A percentile compares a stretch with the other conserved stretches of the same genome.
Evolutionary conservation across 2,888 invertebrate genomes (phyloP).

Genomic region (Deilephila porcellus): DNA sequence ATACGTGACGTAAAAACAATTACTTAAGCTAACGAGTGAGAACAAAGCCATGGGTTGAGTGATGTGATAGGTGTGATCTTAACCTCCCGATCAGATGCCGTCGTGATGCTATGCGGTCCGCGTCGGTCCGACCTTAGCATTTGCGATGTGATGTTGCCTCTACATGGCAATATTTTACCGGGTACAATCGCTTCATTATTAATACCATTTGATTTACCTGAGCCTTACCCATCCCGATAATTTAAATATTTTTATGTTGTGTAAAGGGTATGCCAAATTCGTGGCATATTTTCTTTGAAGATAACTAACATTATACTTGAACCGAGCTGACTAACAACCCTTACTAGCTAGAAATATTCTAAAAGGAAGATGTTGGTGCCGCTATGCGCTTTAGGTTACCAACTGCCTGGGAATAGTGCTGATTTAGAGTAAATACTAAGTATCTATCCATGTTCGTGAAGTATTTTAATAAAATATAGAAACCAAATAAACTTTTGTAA

Average conservation of each 20-base stretch:
- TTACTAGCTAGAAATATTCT: no score
- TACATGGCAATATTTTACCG: constrained; percentile 35
- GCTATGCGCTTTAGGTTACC: no score
- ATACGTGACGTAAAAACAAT: constrained; percentile 15
- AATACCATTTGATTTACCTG: constrained; percentile 44
- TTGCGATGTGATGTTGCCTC: constrained; percentile 44
- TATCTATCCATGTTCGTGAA: no score
- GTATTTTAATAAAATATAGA: no score
- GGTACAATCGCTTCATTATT: constrained; percentile 47
- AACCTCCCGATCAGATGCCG: constrained; percentile 46
- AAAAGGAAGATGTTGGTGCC: no score
- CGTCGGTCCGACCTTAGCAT: constrained; percentile 69
- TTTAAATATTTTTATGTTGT: not conserved
- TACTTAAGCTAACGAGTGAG: not conserved
- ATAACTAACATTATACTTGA: no score
- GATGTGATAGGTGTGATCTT: constrained; percentile 53
- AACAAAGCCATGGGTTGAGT: constrained; percentile 17
- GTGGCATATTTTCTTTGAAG: no score
- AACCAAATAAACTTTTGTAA: no score
- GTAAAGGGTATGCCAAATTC: not conserved
- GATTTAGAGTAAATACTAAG: no score
- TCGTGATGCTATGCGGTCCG: constrained; percentile 67
- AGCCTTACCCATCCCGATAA: constrained; percentile 18
- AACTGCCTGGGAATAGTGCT: no score
- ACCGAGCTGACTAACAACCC: no score